Evolutionary conservation across 2,113 vertebrate species (phyloP).

Genomic region (Tympanuchus pallidicinctus): DNA sequence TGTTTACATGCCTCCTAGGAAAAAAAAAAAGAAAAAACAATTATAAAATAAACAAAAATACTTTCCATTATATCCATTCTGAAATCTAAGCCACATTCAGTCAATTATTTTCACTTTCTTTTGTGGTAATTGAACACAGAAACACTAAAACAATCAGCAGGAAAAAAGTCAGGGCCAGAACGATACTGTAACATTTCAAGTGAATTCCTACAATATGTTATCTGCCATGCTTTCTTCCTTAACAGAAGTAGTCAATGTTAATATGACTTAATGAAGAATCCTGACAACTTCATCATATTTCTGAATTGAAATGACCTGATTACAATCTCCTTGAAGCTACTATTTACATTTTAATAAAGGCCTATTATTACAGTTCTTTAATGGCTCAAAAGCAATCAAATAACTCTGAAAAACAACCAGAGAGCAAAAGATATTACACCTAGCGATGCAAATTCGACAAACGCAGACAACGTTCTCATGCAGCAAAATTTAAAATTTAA

Average conservation of each 20-base stretch:
- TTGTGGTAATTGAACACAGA: background rate
- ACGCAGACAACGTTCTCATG: background rate
- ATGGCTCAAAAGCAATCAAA: background rate
- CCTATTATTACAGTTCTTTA: constrained; percentile 8
- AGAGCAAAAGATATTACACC: background rate
- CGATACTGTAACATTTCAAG: background rate
- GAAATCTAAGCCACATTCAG: background rate
- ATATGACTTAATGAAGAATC: constrained; percentile 31
- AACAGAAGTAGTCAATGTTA: background rate
- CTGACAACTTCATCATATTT: constrained; percentile 10
- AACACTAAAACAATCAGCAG: background rate
- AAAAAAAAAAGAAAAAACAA: background rate
- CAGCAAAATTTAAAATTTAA: background rate
- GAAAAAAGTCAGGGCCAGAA: background rate
- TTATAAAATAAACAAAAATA: background rate
- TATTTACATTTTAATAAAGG: constrained; percentile 47
- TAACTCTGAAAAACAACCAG: background rate
- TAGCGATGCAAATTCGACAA: background rate
- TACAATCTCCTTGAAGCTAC: constrained; percentile 21
- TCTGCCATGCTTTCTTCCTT: background rate
- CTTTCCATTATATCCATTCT: background rate
- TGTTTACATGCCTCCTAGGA: background rate
- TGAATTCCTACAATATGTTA: background rate
- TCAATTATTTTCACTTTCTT: background rate
- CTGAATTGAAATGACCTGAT: background rate